Evolutionary conservation across 2,888 invertebrate species (phyloP).

Genomic region (Heliconius cydno): DNA sequence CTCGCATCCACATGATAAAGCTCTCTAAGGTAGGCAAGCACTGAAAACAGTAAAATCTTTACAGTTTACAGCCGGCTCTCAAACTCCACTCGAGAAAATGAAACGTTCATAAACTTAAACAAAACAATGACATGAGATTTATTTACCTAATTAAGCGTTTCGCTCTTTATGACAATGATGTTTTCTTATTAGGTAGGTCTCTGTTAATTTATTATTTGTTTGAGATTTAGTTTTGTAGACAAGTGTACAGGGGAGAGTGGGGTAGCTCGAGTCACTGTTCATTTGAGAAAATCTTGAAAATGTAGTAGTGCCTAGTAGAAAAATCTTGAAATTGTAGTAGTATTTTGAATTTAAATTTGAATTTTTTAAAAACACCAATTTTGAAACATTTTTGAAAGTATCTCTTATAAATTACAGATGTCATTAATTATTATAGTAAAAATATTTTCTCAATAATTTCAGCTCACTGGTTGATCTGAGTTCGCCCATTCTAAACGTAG

Average conservation of each 20-base stretch:
- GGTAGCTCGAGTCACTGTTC: too few relatives aligned
- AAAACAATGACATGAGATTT: conserved; percentile 60
- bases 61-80: conserved; percentile 59
- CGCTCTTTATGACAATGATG: conserved; percentile 46
- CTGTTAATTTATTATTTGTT: background rate
- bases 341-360: too few relatives aligned
- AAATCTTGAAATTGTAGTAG: too few relatives aligned
- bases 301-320: background rate
- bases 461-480: too few relatives aligned
- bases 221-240: background rate
- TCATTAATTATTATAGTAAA: too few relatives aligned
- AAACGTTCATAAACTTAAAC: conserved; percentile 68
- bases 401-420: too few relatives aligned
- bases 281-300: background rate
- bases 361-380: too few relatives aligned
- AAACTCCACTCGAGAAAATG: conserved; percentile 59
- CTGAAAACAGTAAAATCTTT: conserved; percentile 43
- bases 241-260: background rate
- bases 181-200: conserved; percentile 30
- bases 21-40: conserved; percentile 29
- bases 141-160: conserved; percentile 51
- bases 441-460: too few relatives aligned
- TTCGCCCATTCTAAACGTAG: too few relatives aligned
- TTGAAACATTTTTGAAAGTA: too few relatives aligned
- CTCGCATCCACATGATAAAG: conserved; percentile 33